Conservation (phyloP, 2,888 invertebrate species). For the Priocnemis perturbator region DNA sequence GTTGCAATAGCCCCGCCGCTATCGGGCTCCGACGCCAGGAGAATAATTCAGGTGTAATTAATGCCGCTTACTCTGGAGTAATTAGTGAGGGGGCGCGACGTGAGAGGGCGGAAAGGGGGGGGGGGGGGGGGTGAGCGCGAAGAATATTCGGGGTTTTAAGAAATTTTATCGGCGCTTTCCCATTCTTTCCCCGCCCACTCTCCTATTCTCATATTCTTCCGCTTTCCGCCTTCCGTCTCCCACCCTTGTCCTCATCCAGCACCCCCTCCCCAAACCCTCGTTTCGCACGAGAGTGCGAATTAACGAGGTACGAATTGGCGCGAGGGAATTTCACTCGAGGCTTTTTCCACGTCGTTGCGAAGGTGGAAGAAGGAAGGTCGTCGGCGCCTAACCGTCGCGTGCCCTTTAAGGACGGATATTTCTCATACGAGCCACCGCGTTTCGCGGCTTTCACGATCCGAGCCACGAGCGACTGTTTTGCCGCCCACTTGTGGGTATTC, state of each 20-base stretch:
- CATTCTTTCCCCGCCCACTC: slow-evolving; percentile 20
- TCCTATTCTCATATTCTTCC: slow-evolving; percentile 8
- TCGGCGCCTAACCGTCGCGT: not conserved
- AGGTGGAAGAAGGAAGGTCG: slow-evolving; percentile 14
- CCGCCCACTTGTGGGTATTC: not conserved
- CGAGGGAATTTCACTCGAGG: slow-evolving; percentile 11
- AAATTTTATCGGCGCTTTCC: slow-evolving; percentile 32
- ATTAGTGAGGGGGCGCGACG: slow-evolving; percentile 27
- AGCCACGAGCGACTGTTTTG: slow-evolving; percentile 1
- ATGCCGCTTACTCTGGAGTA: slow-evolving; percentile 35
- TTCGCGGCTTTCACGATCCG: not conserved
- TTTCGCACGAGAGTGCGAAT: slow-evolving; percentile 38
- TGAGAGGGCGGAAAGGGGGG: too few species aligned
- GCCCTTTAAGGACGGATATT: slow-evolving; percentile 16
- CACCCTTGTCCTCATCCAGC: slow-evolving; percentile 7
- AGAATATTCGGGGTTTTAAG: slow-evolving; percentile 24
- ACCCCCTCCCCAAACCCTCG: slow-evolving; percentile 6
- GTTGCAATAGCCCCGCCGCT: too few species aligned
- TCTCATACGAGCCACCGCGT: not conserved
- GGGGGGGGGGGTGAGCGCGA: slow-evolving; percentile 19
- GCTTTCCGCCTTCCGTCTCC: not conserved
- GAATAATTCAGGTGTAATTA: slow-evolving; percentile 41
- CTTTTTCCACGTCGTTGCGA: slow-evolving; percentile 10
- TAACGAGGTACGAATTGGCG: slow-evolving; percentile 37
- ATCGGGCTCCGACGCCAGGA: too few species aligned